Base-by-base conservation (phyloP, 1,140 invertebrate species). In the Teleopsis dalmanni region DNA sequence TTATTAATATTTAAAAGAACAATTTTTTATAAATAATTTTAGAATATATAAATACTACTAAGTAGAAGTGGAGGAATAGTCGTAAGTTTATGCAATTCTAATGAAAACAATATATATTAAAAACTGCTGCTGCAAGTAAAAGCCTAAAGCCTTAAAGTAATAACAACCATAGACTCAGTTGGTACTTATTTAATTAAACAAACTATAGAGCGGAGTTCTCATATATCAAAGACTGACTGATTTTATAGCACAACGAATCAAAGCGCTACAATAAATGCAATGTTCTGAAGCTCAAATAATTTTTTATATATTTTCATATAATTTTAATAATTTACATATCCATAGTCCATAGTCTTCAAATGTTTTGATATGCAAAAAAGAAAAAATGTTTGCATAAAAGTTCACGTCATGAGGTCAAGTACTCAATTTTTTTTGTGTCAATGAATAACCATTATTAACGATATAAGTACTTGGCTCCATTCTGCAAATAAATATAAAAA, bases 1-100 rank as follows among this genome's bases (percentile, higher is more conserved):
- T 29, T 8, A 23, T 40, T 40, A 31, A 43, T 25, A 16, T 19
- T 21, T 21, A 31, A 14, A 19, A 31, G 21, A 1, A 21, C 16
- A 40, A 4, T 31, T 25, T 10, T 31, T 21, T 11, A 25, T 23
- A 16, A 40, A 11, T 1, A 18, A 11, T 31, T 43, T 13, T 29
- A 65, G 58, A 64, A 53, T 51, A 58, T 51, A 56, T 31, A 56
- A 58, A 54, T 58, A 51, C 52, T 47, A 36, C 11, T 56, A 55
- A 47, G 47, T 42, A 19, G 21, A 37, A 18, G 22, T 35, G 31
- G 16, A 29, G 14, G 10, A 40, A 25, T 59, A 57, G 52, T 53
- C 57, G 22, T 50, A 65, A 54, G 62, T 65, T 65, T 65, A 65
- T 65, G 62, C 62, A 65, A 65, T 65, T 57, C 37, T 34, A 19